Percentiles rank a stretch among this genome's conserved stretches.
phyloP scores from a whole-genome alignment of 1,140 invertebrate species.

The Hirudo medicinalis region DNA sequence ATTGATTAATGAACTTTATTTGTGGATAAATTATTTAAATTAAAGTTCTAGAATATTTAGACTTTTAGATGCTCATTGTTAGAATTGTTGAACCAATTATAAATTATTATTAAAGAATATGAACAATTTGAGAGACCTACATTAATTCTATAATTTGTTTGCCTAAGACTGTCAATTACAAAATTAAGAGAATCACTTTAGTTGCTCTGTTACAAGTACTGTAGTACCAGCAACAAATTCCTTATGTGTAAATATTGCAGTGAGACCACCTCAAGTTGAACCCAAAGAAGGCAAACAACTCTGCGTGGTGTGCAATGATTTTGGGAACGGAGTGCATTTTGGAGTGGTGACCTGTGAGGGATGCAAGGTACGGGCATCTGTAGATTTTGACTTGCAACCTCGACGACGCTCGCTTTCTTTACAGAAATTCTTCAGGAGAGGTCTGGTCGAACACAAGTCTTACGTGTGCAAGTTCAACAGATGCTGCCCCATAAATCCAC shows the following conservation, averaged over 20 bases:
- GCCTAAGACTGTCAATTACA: no score
- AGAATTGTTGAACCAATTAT: no score
- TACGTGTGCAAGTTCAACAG: slow-evolving; percentile 34
- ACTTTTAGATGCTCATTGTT: no score
- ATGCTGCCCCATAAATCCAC: slow-evolving; percentile 80
- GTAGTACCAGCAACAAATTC: no score
- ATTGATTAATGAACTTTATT: no score
- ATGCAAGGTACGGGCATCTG: slow-evolving; percentile 39
- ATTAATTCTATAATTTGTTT: no score
- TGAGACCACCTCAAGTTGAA: slow-evolving; percentile 32
- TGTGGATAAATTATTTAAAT: no score
- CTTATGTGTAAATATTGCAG: slow-evolving; percentile 1
- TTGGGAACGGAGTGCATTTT: slow-evolving; percentile 45
- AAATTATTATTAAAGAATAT: no score
- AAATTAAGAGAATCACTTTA: no score
- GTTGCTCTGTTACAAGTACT: no score
- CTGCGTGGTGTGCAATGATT: slow-evolving; percentile 45
- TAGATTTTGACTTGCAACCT: not conserved
- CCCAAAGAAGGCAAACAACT: slow-evolving; percentile 32
- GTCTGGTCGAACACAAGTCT: slow-evolving; percentile 69
- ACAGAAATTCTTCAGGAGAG: slow-evolving; percentile 84
- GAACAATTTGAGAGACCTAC: no score
- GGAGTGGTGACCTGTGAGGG: slow-evolving; percentile 46
- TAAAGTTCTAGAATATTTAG: no score
- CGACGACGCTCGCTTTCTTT: not conserved